These are phyloP conservation scores for Macquaria australasica DNA, from an alignment of 2,113 vertebrate genomes.

Conservation along the genomic window DNA sequence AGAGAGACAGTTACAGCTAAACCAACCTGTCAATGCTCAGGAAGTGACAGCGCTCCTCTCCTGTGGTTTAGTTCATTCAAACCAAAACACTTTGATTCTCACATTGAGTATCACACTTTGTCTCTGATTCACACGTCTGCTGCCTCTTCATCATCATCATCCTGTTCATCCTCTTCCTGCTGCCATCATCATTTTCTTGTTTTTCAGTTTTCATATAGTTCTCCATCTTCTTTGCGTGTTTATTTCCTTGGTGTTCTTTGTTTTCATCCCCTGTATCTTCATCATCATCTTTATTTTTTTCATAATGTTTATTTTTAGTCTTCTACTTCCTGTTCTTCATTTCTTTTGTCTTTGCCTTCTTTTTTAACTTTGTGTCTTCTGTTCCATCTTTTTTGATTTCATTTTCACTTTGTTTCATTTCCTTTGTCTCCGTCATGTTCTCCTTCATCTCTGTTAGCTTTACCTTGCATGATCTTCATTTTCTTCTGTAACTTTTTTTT, in stretches of 20 bases:
- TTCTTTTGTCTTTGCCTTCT: not conserved
- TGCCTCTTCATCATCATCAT: not conserved
- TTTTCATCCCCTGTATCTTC: not conserved
- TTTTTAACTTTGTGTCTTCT: not conserved
- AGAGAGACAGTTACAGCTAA: too few species aligned
- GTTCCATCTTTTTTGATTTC: not conserved
- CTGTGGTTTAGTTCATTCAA: constrained; percentile 39
- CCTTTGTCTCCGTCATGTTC: not conserved
- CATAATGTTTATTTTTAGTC: not conserved
- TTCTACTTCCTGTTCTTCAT: not conserved
- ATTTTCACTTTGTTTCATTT: not conserved
- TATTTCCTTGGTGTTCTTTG: not conserved
- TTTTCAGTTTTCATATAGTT: not conserved
- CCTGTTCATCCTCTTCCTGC: constrained; percentile 2
- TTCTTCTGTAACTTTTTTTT: not conserved
- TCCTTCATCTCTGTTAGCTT: not conserved
- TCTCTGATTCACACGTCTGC: not conserved
- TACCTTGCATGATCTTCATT: not conserved
- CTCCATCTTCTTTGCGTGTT: not conserved
- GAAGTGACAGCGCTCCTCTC: too few species aligned
- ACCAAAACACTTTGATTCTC: constrained; percentile 25
- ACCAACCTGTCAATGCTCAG: too few species aligned
- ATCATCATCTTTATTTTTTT: not conserved
- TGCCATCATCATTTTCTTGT: not conserved
- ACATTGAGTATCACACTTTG: not conserved